phyloP scores from a whole-genome alignment of 2,888 invertebrate species.

The Nowickia ferox region DNA sequence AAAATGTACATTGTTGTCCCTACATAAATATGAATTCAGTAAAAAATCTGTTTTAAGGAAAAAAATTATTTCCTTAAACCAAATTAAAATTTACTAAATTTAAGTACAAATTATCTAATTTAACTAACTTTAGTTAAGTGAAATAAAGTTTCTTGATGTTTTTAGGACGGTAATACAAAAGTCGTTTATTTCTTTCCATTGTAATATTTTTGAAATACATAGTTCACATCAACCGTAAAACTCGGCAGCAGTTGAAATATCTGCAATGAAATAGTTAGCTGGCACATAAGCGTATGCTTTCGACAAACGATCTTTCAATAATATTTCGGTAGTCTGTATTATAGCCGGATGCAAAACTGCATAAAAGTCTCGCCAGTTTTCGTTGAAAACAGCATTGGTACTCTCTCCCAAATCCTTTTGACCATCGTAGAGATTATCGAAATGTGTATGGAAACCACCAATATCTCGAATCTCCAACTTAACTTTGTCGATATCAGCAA shows the following conservation, averaged over 20 bases:
- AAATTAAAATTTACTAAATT: too few relatives aligned
- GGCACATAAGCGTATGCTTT: slow-evolving; percentile 87
- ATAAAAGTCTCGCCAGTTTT: slow-evolving; percentile 88
- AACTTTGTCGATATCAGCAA: too few relatives aligned
- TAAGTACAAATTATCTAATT: too few relatives aligned
- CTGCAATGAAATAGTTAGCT: slow-evolving; percentile 86
- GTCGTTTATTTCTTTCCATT: neutral
- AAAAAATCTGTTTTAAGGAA: too few relatives aligned
- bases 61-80: too few relatives aligned
- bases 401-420: slow-evolving; percentile 84
- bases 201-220: too few relatives aligned
- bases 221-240: neutral
- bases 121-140: too few relatives aligned
- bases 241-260: slow-evolving; percentile 80
- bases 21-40: too few relatives aligned
- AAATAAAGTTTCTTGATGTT: too few relatives aligned
- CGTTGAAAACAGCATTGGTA: slow-evolving; percentile 88
- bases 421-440: slow-evolving; percentile 86
- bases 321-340: slow-evolving; percentile 86
- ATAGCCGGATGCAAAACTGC: slow-evolving; percentile 86
- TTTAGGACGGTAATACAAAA: too few relatives aligned
- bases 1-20: too few relatives aligned
- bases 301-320: slow-evolving; percentile 86
- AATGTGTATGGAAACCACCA: slow-evolving; percentile 87
- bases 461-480: slow-evolving; percentile 74